A percentile compares a stretch with the other conserved stretches of the same genome.
Evolutionary conservation across 1,140 invertebrate species (phyloP).

Genomic region (Babylonia areolata): DNA sequence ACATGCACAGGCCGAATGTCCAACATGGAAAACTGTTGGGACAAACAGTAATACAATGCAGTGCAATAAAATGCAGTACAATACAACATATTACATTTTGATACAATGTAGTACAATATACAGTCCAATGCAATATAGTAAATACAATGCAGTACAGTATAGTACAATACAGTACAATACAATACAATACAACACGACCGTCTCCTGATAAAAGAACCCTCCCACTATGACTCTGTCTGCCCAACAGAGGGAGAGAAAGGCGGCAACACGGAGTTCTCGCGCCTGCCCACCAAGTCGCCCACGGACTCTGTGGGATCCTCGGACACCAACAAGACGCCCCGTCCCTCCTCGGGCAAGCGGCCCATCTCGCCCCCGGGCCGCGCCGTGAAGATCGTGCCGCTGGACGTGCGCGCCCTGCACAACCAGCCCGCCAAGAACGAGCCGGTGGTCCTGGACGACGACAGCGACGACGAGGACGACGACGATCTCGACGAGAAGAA

Average conservation of each 20-base stretch:
- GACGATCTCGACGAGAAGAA: slow-evolving; percentile 73
- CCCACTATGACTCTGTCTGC: too few relatives aligned
- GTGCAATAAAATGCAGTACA: too few relatives aligned
- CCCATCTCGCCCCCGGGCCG: slow-evolving; percentile 39
- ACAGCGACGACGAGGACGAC: slow-evolving; percentile 69
- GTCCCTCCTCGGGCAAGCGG: slow-evolving; percentile 33
- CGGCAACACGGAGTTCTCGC: slow-evolving; percentile 95
- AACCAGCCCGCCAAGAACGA: slow-evolving; percentile 49
- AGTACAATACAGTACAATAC: too few relatives aligned
- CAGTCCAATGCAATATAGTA: too few relatives aligned
- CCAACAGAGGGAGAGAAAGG: neutral
- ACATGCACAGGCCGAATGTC: too few relatives aligned
- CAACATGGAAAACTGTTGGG: too few relatives aligned
- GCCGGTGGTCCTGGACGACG: slow-evolving; percentile 61
- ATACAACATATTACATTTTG: too few relatives aligned
- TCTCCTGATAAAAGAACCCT: too few relatives aligned
- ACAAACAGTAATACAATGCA: too few relatives aligned
- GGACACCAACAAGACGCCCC: slow-evolving; percentile 37
- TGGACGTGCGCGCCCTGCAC: slow-evolving; percentile 58
- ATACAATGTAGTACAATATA: too few relatives aligned
- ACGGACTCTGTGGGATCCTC: slow-evolving; percentile 44
- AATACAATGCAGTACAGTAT: too few relatives aligned
- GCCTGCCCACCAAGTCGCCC: slow-evolving; percentile 84
- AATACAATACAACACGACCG: too few relatives aligned
- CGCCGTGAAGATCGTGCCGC: slow-evolving; percentile 62